A percentile compares a stretch with the other conserved stretches of the same genome.
Conservation (phyloP, 2,888 invertebrate species). For the Lithophane ornitopus region DNA sequence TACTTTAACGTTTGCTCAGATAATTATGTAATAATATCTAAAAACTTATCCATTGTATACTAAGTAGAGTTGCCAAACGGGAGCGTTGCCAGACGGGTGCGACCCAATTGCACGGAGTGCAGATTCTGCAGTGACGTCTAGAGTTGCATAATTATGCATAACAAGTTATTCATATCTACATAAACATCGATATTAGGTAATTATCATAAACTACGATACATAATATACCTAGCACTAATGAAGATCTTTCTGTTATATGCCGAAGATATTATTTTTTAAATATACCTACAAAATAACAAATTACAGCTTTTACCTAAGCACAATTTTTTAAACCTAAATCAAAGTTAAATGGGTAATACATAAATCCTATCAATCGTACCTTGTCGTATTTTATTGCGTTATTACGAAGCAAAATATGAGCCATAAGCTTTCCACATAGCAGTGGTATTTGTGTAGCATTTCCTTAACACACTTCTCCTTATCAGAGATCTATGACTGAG, state of each 20-base stretch:
- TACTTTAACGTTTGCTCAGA: too few relatives aligned
- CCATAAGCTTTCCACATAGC: neutral
- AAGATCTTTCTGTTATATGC: neutral
- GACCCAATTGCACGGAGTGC: too few relatives aligned
- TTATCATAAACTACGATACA: neutral
- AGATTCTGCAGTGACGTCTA: slow-evolving; percentile 3
- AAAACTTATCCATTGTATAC: too few relatives aligned
- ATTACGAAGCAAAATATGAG: slow-evolving; percentile 13
- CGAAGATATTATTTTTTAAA: neutral
- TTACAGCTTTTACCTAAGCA: too few relatives aligned
- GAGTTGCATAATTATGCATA: slow-evolving; percentile 23
- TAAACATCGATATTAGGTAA: slow-evolving; percentile 8
- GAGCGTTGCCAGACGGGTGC: too few relatives aligned
- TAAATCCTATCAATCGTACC: slow-evolving; percentile 1
- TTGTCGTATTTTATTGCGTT: slow-evolving; percentile 13
- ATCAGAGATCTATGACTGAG: slow-evolving; percentile 46
- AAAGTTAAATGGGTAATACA: neutral
- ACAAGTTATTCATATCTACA: neutral
- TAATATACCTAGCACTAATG: neutral
- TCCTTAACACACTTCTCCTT: slow-evolving; percentile 50
- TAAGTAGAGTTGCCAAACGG: too few relatives aligned
- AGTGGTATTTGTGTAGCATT: slow-evolving; percentile 30
- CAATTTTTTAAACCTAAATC: neutral
- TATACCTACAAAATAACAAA: neutral
- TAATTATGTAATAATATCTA: too few relatives aligned